Evolutionary conservation across 2,797 vertebrate genomes (phyloP).

Genomic region (Rhinophrynus dorsalis): DNA sequence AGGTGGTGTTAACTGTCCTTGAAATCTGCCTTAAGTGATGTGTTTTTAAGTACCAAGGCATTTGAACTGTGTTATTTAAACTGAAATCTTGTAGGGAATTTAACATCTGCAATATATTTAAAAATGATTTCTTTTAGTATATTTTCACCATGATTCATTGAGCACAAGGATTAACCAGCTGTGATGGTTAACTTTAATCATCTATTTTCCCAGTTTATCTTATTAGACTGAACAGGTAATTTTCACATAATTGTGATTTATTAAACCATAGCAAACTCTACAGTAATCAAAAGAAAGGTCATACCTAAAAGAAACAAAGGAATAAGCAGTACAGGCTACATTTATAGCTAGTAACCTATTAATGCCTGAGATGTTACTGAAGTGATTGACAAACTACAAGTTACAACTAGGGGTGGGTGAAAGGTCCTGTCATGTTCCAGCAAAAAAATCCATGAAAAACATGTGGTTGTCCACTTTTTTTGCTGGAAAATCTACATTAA

Average conservation of each 20-base stretch:
- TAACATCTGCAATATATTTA: slow-evolving; percentile 22
- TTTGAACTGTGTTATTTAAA: slow-evolving; percentile 17
- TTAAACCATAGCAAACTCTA: slow-evolving; percentile 15
- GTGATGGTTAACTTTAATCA: slow-evolving; percentile 17
- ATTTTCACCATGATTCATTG: slow-evolving; percentile 24
- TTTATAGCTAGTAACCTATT: too few species aligned
- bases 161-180: slow-evolving; percentile 19
- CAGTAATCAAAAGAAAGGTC: slow-evolving; percentile 28
- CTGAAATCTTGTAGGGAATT: slow-evolving; percentile 5
- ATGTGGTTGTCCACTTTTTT: too few species aligned
- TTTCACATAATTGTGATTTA: slow-evolving; percentile 38
- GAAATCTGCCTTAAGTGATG: not conserved
- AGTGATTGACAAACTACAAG: too few species aligned
- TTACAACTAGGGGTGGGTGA: too few species aligned
- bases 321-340: not conserved
- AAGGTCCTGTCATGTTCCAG: too few species aligned
- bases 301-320: not conserved
- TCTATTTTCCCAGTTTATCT: slow-evolving; percentile 20
- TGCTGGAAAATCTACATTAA: too few species aligned
- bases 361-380: too few species aligned
- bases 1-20: too few species aligned
- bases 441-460: too few species aligned
- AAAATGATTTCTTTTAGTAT: slow-evolving; percentile 1
- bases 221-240: slow-evolving; percentile 30
- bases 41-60: slow-evolving; percentile 2